Base-by-base conservation (phyloP, 2,113 vertebrate species). In the Colius striatus region DNA sequence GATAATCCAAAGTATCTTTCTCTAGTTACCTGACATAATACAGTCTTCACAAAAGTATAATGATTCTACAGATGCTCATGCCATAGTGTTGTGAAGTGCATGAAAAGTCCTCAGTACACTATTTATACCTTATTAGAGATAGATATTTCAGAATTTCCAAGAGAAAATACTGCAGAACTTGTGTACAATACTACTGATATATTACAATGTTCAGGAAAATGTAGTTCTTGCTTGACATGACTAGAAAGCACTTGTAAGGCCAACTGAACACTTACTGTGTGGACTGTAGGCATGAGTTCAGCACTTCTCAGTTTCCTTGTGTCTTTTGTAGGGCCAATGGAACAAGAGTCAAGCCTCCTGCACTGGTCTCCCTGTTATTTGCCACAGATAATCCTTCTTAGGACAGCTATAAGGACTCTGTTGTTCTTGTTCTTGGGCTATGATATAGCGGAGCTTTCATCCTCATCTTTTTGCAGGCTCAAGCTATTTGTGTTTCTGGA, bases 1-100 rank as follows among this genome's bases (percentile, higher is more conserved):
- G 45, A 50, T 71, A 86, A 76, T 54, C 21, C 53, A 47, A 38
- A 68, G 6, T 66, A 48, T 81, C 16, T 80, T 94, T 18, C 23
- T 81, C 3, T 45, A 63, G 25, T 74, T 90, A 86, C 29, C 18
- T 70, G 13, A 76, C 47, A 32, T 29, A 85, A 66, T 54, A 18
- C 9, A 53, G 2, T 63, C 61, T 84, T 72, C 26, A 41, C 19
- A 34, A 36, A 75, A 87, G 16, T 26, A 36, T 77, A 5, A 11
- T 30, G 4, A 60, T 13, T 38, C n/a, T 85, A 17, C 29, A 76
- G 70, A 36, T 30, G 66, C 2, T 50, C 27, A 22, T 83, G 25
- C 15, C 8, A 4, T 20, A 13, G 6, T 53, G 27, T 60, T 68
- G 58, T 3, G 1, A 1, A 57, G 3, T n/a, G 7, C 23, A 22